These are phyloP conservation scores for Plutomurus gul DNA, from an alignment of 1,140 invertebrate species.

Conservation along the genomic window DNA sequence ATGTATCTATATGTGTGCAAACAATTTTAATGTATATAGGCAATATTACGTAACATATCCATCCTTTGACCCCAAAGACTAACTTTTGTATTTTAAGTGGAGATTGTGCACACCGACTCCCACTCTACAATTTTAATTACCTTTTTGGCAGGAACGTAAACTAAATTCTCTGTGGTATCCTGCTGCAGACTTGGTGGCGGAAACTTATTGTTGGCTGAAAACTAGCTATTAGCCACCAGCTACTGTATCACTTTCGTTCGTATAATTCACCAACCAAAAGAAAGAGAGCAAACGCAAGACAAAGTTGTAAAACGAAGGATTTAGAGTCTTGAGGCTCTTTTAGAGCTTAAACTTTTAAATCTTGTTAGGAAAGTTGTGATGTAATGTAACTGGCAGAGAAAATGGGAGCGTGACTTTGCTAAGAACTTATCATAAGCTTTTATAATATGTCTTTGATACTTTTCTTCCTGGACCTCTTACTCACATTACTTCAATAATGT, in stretches of 20 bases:
- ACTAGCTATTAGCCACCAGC: neutral
- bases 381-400: neutral
- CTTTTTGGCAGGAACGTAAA: constrained; percentile 7
- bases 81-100: constrained; percentile 27
- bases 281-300: neutral
- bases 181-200: too few species aligned
- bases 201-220: neutral
- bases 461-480: too few species aligned
- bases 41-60: neutral
- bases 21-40: too few species aligned
- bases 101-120: neutral
- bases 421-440: constrained; percentile 19
- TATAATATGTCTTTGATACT: constrained; percentile 1
- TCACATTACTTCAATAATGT: too few species aligned
- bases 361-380: constrained; percentile 14
- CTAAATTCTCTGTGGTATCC: too few species aligned
- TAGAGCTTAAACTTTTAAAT: constrained; percentile 30
- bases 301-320: constrained; percentile 29
- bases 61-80: neutral
- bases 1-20: too few species aligned
- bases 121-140: constrained; percentile 21
- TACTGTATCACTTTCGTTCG: constrained; percentile 11
- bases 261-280: neutral
- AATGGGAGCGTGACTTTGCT: neutral
- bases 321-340: constrained; percentile 23